These are phyloP conservation scores for Gibbula magus DNA, from an alignment of 2,888 invertebrate genomes.

Conservation along the genomic window DNA sequence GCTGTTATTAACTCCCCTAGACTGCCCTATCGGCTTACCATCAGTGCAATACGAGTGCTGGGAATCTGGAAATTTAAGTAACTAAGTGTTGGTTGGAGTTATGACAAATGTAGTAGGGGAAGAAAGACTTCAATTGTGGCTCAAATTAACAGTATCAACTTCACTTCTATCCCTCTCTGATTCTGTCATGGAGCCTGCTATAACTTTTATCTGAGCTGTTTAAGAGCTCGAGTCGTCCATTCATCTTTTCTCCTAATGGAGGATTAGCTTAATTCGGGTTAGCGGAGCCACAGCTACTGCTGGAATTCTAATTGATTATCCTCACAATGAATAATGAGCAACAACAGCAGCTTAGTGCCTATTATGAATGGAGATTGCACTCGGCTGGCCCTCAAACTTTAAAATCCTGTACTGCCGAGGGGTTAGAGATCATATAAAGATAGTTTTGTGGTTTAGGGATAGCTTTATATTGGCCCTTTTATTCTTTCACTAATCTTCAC, in stretches of 20 bases:
- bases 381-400: neutral
- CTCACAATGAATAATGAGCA: slow-evolving; percentile 2
- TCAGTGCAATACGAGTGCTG: neutral
- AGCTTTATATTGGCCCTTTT: neutral
- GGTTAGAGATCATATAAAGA: slow-evolving; percentile 1
- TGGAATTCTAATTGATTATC: slow-evolving; percentile 11
- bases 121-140: slow-evolving; percentile 11
- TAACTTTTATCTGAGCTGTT: slow-evolving; percentile 1
- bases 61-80: slow-evolving; percentile 1
- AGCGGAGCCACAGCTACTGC: neutral
- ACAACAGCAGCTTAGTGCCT: neutral
- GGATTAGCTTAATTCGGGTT: neutral
- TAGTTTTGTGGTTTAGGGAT: neutral
- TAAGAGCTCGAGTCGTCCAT: neutral
- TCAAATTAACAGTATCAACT: slow-evolving; percentile 11
- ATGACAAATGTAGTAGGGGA: neutral
- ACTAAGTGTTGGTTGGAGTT: neutral
- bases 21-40: neutral
- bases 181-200: neutral
- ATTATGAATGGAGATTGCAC: slow-evolving; percentile 1
- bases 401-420: neutral
- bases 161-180: neutral
- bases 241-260: neutral
- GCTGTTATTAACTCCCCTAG: neutral
- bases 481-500: no score